Evolutionary conservation across 2,797 vertebrate species (phyloP), one percentile per base, ranked within the genome.

Genomic region (Chiloscyllium punctatum): DNA sequence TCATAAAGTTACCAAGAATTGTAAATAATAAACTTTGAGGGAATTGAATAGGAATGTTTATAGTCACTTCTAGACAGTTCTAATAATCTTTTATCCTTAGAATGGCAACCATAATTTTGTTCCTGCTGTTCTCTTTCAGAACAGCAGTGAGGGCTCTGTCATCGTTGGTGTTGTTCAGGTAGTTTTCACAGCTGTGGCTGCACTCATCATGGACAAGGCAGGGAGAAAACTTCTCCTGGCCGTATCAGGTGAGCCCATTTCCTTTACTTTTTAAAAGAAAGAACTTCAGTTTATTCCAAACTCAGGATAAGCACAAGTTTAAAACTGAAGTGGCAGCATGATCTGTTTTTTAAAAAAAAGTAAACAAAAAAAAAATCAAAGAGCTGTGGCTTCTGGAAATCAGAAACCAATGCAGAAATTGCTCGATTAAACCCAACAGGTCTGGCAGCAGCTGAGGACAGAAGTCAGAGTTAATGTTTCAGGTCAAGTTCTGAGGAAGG

Each of bases 201-300:
- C 98, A 0, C 87, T 98, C 9, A 96, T 98, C 96, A 99, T 99
- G 98, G 99, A 99, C 97, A 98, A 96, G 97, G 98, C 98, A 0
- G 99, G 99, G 82, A 97, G 99, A 95, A 99, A 98, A 96, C 95
- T 98, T 95, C 98, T 99, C 0, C 98, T 99, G 82, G 95, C 97
- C 62, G 42, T 99, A 96, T 99, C 99, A 97, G 99, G 99, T 99
- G 96, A 95, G 95, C 95, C 37, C 79, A 62, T 33, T 77, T 77
- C 25, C 7, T 92, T 72, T 5, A 5, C 27, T 77, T 77, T 13
- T 13, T 0, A 77, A 0, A 4, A 2, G 23, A 27, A 66, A 94
- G 74, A 48, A 8, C 51, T 37, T 71, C 21, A 13, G 79, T 30
- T 37, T 72, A 48, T 48, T 53, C 84, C 25, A 62, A 62, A 72